phyloP scores from a whole-genome alignment of 2,113 vertebrate genomes.

The Heptranchias perlo region DNA sequence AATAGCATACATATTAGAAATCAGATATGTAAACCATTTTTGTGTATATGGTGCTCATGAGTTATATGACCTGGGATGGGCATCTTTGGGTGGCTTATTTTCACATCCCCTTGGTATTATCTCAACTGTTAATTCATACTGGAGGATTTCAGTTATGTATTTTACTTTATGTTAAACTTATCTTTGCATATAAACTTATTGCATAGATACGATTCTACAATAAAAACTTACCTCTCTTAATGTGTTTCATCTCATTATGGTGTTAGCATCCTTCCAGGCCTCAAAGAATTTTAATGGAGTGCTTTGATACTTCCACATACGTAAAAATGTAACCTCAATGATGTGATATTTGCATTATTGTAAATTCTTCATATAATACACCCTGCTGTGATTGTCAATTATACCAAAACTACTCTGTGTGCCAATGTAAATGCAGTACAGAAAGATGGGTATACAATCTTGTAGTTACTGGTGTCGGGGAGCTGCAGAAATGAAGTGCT shows the following conservation, averaged over 20 bases:
- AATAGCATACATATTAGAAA: background rate
- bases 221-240: background rate
- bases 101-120: too few species aligned
- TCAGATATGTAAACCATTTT: background rate
- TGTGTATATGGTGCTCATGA: background rate
- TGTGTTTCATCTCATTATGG: background rate
- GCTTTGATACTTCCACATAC: background rate
- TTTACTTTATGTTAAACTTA: background rate
- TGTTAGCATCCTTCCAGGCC: background rate
- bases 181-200: too few species aligned
- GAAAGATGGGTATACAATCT: background rate
- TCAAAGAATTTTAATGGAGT: background rate
- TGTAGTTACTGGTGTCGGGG: background rate
- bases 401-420: background rate
- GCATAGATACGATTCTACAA: too few species aligned
- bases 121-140: background rate
- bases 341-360: background rate
- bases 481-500: background rate
- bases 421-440: background rate
- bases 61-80: background rate
- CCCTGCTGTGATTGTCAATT: background rate
- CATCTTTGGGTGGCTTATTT: background rate
- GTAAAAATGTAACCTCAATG: background rate
- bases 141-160: background rate
- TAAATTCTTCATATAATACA: background rate